These are phyloP conservation scores for Heliothis virescens DNA, from an alignment of 1,140 invertebrate species.

Conservation along the genomic window DNA sequence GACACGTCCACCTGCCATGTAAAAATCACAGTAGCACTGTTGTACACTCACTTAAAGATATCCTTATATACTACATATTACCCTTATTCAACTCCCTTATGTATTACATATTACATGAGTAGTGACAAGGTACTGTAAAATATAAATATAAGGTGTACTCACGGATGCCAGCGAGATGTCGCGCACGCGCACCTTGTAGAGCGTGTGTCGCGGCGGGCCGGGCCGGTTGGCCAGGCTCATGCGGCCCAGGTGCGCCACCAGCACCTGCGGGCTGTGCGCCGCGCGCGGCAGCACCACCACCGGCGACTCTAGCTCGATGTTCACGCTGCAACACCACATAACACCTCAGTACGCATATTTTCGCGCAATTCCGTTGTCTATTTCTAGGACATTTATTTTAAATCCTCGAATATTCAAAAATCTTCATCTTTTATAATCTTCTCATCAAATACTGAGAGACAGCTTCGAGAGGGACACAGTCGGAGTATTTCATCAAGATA, in stretches of 20 bases:
- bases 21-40: not conserved
- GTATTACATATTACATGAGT: too few relatives aligned
- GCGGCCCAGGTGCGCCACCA: conserved; percentile 97
- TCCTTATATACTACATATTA: too few relatives aligned
- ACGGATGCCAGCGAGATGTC: conserved; percentile 95
- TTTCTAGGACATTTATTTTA: too few relatives aligned
- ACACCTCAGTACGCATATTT: too few relatives aligned
- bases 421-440: too few relatives aligned
- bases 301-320: conserved; percentile 95
- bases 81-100: too few relatives aligned
- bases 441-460: not conserved
- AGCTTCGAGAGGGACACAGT: not conserved
- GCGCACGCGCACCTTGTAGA: conserved; percentile 89
- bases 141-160: conserved; percentile 47
- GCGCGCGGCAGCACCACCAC: conserved; percentile 94
- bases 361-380: too few relatives aligned
- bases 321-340: conserved; percentile 82
- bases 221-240: conserved; percentile 90
- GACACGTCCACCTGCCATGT: conserved; percentile 70
- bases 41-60: too few relatives aligned
- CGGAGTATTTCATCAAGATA: too few relatives aligned
- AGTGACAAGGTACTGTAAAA: too few relatives aligned
- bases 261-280: conserved; percentile 92
- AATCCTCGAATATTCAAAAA: too few relatives aligned
- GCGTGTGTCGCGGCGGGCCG: conserved; percentile 73